These are phyloP conservation scores for Bolinopsis microptera DNA, from an alignment of 37 sponge, comb jelly and placozoan species.

Conservation along the genomic window DNA sequence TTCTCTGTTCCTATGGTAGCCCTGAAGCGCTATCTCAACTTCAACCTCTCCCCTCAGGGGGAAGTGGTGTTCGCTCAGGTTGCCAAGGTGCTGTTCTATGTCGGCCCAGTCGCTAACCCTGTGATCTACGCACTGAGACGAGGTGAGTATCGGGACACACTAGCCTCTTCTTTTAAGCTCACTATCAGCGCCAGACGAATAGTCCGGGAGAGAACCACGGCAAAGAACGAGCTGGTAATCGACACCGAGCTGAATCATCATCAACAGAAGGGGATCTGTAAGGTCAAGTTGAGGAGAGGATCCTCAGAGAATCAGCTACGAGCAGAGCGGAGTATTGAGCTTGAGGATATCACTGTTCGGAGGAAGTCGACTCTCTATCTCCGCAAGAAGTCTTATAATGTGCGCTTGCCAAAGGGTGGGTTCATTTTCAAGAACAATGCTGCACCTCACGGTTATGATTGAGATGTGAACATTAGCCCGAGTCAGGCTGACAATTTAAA, in stretches of 20 bases:
- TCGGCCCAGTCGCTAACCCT: conserved; percentile 57
- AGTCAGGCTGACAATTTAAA: too few relatives aligned
- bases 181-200: conserved; percentile 5
- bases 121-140: conserved; percentile 51
- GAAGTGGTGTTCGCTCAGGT: conserved; percentile 31
- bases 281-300: background rate
- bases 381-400: background rate
- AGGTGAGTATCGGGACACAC: conserved; percentile 24
- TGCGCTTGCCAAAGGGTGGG: background rate
- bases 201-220: background rate
- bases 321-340: background rate
- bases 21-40: conserved; percentile 11
- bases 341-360: background rate
- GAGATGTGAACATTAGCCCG: too few relatives aligned
- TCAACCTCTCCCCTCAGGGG: background rate
- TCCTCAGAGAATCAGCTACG: background rate
- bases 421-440: background rate
- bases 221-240: background rate
- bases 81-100: conserved; percentile 58
- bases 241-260: background rate
- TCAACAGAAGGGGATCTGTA: background rate
- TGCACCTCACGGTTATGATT: too few relatives aligned
- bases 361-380: background rate
- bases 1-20: conserved; percentile 5
- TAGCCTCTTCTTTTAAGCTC: background rate